Percentiles rank a stretch among this genome's conserved stretches.
Evolutionary conservation across 2,888 invertebrate species (phyloP).

Genomic region (Drosophila monieri): DNA sequence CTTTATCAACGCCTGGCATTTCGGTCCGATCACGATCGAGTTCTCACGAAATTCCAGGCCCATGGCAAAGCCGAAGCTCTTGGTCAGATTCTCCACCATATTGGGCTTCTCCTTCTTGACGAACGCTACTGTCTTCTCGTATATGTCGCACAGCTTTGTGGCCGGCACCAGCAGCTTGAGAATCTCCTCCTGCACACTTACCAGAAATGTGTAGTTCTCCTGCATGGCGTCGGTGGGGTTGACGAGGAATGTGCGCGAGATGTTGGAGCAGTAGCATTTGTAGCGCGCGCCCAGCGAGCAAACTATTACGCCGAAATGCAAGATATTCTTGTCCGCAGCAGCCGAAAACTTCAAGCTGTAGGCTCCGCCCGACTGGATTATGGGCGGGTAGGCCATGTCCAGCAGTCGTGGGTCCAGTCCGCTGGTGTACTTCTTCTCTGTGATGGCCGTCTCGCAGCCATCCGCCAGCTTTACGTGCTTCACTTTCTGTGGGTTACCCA

Average conservation of each 20-base stretch:
- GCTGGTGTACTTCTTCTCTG: slow-evolving; percentile 97
- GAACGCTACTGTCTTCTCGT: slow-evolving; percentile 91
- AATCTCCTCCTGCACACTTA: slow-evolving; percentile 95
- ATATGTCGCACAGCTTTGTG: slow-evolving; percentile 93
- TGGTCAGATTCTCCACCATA: slow-evolving; percentile 94
- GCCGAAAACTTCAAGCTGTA: slow-evolving; percentile 99
- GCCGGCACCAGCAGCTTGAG: slow-evolving; percentile 93
- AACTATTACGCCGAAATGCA: slow-evolving; percentile 98
- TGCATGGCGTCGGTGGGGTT: slow-evolving; percentile 93
- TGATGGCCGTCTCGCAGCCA: slow-evolving; percentile 95
- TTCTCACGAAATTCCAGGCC: slow-evolving; percentile 99
- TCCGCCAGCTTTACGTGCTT: slow-evolving; percentile 97
- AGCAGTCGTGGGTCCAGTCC: slow-evolving; percentile 94
- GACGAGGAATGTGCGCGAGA: slow-evolving; percentile 97
- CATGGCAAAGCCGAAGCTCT: slow-evolving; percentile 98
- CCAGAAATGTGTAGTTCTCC: slow-evolving; percentile 95
- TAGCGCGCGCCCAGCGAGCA: slow-evolving; percentile 97
- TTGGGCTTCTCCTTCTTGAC: slow-evolving; percentile 94
- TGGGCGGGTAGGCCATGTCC: slow-evolving; percentile 99
- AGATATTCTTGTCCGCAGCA: slow-evolving; percentile 94
- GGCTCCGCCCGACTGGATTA: slow-evolving; percentile 99
- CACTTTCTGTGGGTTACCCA: slow-evolving; percentile 89
- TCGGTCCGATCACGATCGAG: slow-evolving; percentile 95
- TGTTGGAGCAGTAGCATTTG: slow-evolving; percentile 99
- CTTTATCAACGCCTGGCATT: slow-evolving; percentile 90